Percentiles rank a stretch among this genome's conserved stretches.
Evolutionary conservation across 2,113 vertebrate genomes (phyloP).

Genomic region (Formicarius rufipectus): DNA sequence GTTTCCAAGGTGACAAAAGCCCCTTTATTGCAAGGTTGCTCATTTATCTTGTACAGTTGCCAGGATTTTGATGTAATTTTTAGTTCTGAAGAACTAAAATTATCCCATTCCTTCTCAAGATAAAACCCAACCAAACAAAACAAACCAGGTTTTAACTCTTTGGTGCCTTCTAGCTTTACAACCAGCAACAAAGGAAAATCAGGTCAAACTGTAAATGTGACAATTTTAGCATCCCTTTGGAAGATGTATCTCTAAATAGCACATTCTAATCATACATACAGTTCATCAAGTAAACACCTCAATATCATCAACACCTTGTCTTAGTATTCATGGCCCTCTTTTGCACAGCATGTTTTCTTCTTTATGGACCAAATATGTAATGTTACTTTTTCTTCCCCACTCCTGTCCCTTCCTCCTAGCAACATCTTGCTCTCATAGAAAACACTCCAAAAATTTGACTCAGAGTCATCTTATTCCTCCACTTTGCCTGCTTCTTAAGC

Average conservation of each 20-base stretch:
- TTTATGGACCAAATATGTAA: background rate
- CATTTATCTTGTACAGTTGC: constrained; percentile 30
- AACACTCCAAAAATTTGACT: background rate
- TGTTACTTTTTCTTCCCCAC: background rate
- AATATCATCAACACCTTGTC: background rate
- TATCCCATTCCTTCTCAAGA: constrained; percentile 5
- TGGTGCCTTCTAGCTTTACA: background rate
- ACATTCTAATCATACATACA: background rate
- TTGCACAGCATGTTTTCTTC: background rate
- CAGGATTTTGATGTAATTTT: constrained; percentile 45
- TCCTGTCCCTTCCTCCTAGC: background rate
- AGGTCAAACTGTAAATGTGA: background rate
- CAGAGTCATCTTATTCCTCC: background rate
- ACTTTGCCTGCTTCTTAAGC: background rate
- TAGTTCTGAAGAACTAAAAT: constrained; percentile 28
- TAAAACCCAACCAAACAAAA: background rate
- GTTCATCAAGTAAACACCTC: background rate
- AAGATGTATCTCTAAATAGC: background rate
- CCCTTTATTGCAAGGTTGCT: constrained; percentile 10
- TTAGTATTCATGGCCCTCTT: background rate
- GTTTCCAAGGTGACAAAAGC: constrained; percentile 51
- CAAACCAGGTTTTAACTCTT: background rate
- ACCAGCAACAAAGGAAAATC: background rate
- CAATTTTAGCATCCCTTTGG: background rate
- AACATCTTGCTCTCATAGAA: background rate